Conservation (phyloP, 1,140 invertebrate genomes). For the Macrostomum lignano region DNA sequence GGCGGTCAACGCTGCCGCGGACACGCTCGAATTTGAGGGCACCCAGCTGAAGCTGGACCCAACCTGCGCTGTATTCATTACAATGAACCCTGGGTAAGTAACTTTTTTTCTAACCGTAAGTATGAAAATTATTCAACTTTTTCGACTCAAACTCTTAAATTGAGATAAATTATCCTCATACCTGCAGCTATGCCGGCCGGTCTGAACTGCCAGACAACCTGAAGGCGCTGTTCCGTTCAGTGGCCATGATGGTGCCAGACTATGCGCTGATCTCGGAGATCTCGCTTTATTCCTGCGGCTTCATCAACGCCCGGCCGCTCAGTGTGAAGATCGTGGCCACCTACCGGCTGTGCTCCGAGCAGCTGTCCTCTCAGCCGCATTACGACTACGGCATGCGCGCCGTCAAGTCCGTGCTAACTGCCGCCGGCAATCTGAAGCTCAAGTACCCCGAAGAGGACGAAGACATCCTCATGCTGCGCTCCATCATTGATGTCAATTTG, state of each 20-base stretch:
- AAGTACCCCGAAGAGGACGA: conserved; percentile 44
- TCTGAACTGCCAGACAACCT: conserved; percentile 69
- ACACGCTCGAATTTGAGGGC: conserved; percentile 54
- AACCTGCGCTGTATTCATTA: conserved; percentile 74
- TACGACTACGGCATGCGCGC: conserved; percentile 60
- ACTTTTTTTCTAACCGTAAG: no score
- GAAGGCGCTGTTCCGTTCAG: conserved; percentile 72
- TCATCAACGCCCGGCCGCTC: conserved; percentile 51
- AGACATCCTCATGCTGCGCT: conserved; percentile 42
- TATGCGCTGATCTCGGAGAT: conserved; percentile 78
- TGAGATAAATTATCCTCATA: no score
- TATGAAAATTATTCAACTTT: no score
- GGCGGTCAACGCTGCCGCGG: conserved; percentile 44
- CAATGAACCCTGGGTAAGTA: conserved; percentile 62
- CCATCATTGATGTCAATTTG: conserved; percentile 64
- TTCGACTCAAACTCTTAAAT: no score
- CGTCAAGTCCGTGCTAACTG: conserved; percentile 39
- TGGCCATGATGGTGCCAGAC: conserved; percentile 93
- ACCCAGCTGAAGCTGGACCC: conserved; percentile 54
- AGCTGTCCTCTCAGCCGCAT: conserved; percentile 68
- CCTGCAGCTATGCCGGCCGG: conserved; percentile 52
- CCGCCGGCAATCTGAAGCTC: conserved; percentile 39
- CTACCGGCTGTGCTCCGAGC: conserved; percentile 67
- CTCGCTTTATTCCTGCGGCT: conserved; percentile 68
- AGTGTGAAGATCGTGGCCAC: conserved; percentile 76